Evolutionary conservation across 2,113 vertebrate genomes (phyloP).

Genomic region (Piaya cayana): DNA sequence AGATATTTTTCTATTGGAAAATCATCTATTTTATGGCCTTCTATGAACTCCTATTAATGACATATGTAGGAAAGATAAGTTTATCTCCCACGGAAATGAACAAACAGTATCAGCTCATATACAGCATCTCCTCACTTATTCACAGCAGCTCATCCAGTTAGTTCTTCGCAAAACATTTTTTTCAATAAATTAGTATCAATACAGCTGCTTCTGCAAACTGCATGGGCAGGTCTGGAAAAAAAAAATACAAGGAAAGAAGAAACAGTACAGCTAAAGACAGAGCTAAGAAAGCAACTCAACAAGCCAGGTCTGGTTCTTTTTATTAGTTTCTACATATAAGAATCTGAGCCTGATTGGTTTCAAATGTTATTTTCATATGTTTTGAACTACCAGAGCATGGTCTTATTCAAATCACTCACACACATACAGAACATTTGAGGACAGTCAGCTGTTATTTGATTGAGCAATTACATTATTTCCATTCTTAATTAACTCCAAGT

Average conservation of each 20-base stretch:
- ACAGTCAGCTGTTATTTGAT: neutral
- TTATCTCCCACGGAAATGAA: neutral
- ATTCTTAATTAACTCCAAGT: neutral
- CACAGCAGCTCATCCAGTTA: neutral
- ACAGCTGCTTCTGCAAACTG: conserved; percentile 7
- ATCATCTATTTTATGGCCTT: neutral
- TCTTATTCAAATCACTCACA: neutral
- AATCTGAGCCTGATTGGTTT: neutral
- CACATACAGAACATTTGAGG: neutral
- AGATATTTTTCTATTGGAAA: neutral
- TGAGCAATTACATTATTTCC: neutral
- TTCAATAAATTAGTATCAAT: neutral
- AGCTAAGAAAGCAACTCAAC: neutral
- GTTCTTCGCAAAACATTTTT: neutral
- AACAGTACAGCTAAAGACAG: neutral
- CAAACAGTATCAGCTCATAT: neutral
- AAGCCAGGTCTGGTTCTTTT: neutral
- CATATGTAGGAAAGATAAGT: neutral
- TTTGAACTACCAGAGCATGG: neutral
- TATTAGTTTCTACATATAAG: neutral
- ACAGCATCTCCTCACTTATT: neutral
- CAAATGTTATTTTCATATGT: neutral
- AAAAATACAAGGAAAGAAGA: neutral
- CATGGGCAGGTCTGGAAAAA: neutral
- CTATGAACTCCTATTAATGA: neutral